A percentile compares a stretch with the other conserved stretches of the same genome.
These are phyloP conservation scores for Canis aureus DNA, from an alignment of 2,113 vertebrate genomes.

Conservation along the genomic window DNA sequence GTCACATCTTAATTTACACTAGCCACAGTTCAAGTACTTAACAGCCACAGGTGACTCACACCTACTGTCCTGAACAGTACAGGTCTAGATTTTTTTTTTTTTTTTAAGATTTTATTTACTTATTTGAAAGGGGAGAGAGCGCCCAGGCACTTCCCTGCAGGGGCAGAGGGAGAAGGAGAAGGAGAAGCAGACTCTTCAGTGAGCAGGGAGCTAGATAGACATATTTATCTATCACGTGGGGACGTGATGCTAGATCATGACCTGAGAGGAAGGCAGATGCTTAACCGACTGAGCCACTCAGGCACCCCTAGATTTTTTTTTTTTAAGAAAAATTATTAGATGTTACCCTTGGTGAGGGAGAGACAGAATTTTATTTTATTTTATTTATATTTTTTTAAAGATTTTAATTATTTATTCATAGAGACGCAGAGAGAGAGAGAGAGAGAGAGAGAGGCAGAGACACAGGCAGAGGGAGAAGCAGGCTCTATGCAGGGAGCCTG, in stretches of 20 bases:
- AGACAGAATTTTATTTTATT: constrained; percentile 19
- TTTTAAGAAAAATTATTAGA: background rate
- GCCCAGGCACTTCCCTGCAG: no score
- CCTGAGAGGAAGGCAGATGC: background rate
- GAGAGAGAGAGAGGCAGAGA: no score
- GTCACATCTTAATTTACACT: background rate
- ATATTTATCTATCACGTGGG: no score
- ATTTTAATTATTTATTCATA: no score
- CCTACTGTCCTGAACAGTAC: background rate
- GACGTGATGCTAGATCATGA: background rate
- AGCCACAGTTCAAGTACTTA: background rate
- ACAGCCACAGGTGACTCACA: background rate
- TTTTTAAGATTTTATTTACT: background rate
- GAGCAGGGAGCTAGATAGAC: background rate
- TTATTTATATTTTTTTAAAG: no score
- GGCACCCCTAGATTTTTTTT: background rate
- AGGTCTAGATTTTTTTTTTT: background rate
- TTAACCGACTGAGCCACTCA: background rate
- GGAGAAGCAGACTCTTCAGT: background rate
- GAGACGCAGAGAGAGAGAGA: no score
- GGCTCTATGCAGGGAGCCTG: no score
- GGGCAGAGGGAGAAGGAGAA: background rate
- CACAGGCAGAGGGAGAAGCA: no score
- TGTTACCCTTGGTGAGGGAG: background rate
- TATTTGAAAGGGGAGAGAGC: no score